A percentile compares a stretch with the other conserved stretches of the same genome.
Evolutionary conservation across 2,797 vertebrate genomes (phyloP).

Genomic region (Myotis daubentonii): DNA sequence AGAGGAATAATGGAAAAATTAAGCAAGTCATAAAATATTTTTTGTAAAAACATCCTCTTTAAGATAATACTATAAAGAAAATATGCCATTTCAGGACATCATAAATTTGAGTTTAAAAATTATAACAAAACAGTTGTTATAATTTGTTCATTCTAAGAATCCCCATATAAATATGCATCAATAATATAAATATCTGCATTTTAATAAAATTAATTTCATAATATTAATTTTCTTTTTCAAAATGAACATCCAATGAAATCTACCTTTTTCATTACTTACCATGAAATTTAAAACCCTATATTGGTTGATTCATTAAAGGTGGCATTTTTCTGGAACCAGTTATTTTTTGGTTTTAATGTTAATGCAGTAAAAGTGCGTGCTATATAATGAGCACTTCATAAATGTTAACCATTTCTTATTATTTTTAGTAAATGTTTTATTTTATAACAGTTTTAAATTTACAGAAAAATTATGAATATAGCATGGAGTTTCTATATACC

Average conservation of each 20-base stretch:
- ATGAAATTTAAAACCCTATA: neutral
- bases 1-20: neutral
- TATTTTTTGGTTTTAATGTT: neutral
- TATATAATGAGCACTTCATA: neutral
- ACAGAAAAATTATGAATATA: neutral
- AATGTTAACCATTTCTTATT: neutral
- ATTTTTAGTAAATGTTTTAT: neutral
- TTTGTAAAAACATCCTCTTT: neutral
- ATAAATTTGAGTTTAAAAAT: neutral
- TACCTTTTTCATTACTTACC: neutral
- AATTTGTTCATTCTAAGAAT: neutral
- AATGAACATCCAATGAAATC: neutral
- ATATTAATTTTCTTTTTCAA: constrained; percentile 16
- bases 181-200: neutral
- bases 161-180: neutral
- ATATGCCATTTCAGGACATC: neutral
- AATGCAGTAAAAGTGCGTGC: neutral
- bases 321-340: neutral
- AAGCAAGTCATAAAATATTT: neutral
- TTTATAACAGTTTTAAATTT: neutral
- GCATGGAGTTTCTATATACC: neutral
- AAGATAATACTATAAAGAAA: neutral
- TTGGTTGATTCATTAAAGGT: constrained; percentile 17
- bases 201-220: constrained; percentile 46
- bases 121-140: neutral